These are phyloP conservation scores for Drosophila multiciliata DNA, from an alignment of 2,888 invertebrate genomes.

Conservation along the genomic window DNA sequence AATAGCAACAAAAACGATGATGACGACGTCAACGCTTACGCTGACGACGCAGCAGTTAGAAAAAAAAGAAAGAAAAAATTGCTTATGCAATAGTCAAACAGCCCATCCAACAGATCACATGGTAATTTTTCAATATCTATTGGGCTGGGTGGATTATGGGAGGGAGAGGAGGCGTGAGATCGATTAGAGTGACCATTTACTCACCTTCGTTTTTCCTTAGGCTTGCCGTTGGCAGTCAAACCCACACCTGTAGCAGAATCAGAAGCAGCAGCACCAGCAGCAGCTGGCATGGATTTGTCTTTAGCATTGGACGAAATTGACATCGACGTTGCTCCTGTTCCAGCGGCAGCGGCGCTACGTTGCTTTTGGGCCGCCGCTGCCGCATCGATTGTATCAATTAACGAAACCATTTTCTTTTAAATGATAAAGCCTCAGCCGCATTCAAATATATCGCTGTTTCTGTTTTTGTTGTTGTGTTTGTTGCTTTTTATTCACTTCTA, in stretches of 20 bases:
- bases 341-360: constrained; percentile 54
- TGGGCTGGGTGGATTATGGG: not conserved
- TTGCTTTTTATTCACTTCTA: constrained; percentile 15
- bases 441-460: constrained; percentile 55
- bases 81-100: constrained; percentile 67
- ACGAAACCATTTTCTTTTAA: constrained; percentile 75
- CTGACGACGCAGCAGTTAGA: constrained; percentile 31
- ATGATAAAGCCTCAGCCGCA: constrained; percentile 61
- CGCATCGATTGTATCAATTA: constrained; percentile 77
- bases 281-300: constrained; percentile 20
- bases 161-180: not conserved
- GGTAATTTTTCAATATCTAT: constrained; percentile 20
- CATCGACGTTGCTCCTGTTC: constrained; percentile 47
- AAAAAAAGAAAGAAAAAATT: constrained; percentile 59
- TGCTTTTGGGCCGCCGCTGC: constrained; percentile 72
- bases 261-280: constrained; percentile 22
- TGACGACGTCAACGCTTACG: constrained; percentile 22
- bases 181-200: constrained; percentile 33
- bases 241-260: constrained; percentile 43
- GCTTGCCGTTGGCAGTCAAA: constrained; percentile 82
- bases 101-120: constrained; percentile 55
- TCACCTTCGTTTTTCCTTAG: constrained; percentile 91
- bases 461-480: constrained; percentile 24
- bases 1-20: constrained; percentile 21
- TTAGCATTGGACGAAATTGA: constrained; percentile 32